phyloP scores from a whole-genome alignment of 2,888 invertebrate species.

The Sinotaia quadrata region DNA sequence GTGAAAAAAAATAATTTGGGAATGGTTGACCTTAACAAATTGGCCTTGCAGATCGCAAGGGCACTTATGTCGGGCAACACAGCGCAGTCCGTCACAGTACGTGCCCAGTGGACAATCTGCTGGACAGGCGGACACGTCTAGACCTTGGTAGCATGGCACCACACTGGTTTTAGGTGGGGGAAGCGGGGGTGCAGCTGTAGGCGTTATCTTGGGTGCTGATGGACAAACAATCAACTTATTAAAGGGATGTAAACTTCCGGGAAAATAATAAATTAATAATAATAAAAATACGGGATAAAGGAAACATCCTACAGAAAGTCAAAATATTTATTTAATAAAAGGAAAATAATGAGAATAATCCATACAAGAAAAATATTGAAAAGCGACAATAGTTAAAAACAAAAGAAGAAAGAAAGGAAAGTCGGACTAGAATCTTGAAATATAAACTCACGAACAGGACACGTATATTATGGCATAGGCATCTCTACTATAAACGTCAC shows the following conservation, averaged over 20 bases:
- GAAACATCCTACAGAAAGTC: background rate
- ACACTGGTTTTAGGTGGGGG: conserved; percentile 2
- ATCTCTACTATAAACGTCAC: too few relatives aligned
- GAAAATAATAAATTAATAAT: conserved; percentile 1
- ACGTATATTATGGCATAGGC: too few relatives aligned
- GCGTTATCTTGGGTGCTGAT: background rate
- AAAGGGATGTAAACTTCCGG: background rate
- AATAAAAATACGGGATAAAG: background rate
- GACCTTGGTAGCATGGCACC: conserved; percentile 50
- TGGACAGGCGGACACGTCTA: conserved; percentile 67
- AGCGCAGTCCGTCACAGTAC: conserved; percentile 84
- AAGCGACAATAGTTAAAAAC: too few relatives aligned
- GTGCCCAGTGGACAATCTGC: conserved; percentile 74
- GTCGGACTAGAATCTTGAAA: too few relatives aligned
- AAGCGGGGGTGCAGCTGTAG: conserved; percentile 33
- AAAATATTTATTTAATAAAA: too few relatives aligned
- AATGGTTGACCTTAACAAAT: too few relatives aligned
- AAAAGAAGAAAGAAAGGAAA: too few relatives aligned
- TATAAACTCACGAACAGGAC: too few relatives aligned
- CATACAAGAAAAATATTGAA: too few relatives aligned
- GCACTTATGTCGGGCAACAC: conserved; percentile 82
- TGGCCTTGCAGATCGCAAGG: conserved; percentile 79
- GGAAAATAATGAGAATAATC: too few relatives aligned
- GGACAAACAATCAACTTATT: background rate
- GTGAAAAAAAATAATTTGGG: too few relatives aligned